A percentile compares a stretch with the other conserved stretches of the same genome.
Evolutionary conservation across 1,140 invertebrate species (phyloP).

Genomic region (Drosophila leontia): DNA sequence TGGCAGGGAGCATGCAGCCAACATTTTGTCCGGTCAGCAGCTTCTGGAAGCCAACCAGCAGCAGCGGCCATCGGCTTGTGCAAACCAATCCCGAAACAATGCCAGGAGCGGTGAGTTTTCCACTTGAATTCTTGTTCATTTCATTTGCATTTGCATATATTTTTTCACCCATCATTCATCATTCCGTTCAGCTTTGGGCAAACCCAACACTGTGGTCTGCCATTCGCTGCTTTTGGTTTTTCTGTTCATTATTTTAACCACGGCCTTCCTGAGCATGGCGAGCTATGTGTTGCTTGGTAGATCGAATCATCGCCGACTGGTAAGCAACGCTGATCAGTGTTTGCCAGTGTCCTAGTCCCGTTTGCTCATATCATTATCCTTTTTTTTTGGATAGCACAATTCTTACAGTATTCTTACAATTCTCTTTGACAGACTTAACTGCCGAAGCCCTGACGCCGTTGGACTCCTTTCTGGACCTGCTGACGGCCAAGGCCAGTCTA

Average conservation of each 20-base stretch:
- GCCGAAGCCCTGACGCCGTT: conserved; percentile 91
- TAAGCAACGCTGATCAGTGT: conserved; percentile 56
- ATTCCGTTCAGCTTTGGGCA: conserved; percentile 57
- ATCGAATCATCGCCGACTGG: conserved; percentile 35
- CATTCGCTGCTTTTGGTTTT: conserved; percentile 73
- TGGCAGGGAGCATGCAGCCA: conserved; percentile 91
- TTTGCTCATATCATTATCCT: not conserved
- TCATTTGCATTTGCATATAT: conserved; percentile 21
- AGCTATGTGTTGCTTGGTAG: conserved; percentile 56
- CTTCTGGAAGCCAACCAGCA: conserved; percentile 71
- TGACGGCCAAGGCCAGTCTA: conserved; percentile 93
- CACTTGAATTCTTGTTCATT: not conserved
- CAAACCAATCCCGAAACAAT: conserved; percentile 56
- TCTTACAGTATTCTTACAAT: not conserved
- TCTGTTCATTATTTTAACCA: conserved; percentile 68
- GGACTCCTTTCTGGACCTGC: conserved; percentile 92
- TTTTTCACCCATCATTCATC: conserved; percentile 12
- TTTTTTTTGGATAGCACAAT: not conserved
- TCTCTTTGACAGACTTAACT: conserved; percentile 87
- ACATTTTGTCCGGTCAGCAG: conserved; percentile 90
- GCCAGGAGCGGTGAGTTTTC: conserved; percentile 55
- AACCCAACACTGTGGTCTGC: conserved; percentile 61
- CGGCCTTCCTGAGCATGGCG: conserved; percentile 55
- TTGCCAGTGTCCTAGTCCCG: conserved; percentile 46
- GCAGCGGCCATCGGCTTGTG: conserved; percentile 42